These are phyloP conservation scores for Petrophora chlorosata DNA, from an alignment of 2,888 invertebrate species.

Conservation along the genomic window DNA sequence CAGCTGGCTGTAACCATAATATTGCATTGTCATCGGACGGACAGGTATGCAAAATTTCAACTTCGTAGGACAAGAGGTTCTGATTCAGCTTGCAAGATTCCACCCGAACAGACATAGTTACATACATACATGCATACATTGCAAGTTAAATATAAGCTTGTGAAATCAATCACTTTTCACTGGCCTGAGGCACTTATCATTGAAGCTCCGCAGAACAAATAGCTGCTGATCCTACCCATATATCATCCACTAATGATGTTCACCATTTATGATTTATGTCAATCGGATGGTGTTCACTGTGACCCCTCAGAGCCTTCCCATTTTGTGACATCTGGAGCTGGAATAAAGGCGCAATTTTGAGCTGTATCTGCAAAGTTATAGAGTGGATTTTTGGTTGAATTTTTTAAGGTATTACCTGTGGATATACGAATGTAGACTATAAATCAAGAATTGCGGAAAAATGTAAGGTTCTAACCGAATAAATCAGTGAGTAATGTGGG, in stretches of 20 bases:
- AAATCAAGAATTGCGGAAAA: slow-evolving; percentile 31
- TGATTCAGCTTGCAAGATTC: too few species aligned
- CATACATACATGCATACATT: too few species aligned
- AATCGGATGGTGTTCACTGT: slow-evolving; percentile 28
- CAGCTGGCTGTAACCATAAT: too few species aligned
- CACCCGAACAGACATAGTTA: too few species aligned
- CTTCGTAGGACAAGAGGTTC: too few species aligned
- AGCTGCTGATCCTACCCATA: slow-evolving; percentile 10
- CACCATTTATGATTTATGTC: slow-evolving; percentile 31
- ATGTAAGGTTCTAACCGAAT: slow-evolving; percentile 17
- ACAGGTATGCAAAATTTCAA: too few species aligned
- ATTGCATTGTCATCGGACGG: too few species aligned
- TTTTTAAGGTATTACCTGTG: slow-evolving; percentile 2
- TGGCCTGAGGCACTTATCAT: background rate
- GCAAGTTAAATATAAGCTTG: too few species aligned
- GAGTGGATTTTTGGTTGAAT: background rate
- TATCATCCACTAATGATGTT: slow-evolving; percentile 22
- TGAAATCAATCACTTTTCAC: too few species aligned
- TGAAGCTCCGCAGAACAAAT: slow-evolving; percentile 14
- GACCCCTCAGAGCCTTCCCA: slow-evolving; percentile 4
- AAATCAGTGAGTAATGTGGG: slow-evolving; percentile 26
- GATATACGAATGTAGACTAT: slow-evolving; percentile 16
- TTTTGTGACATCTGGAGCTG: slow-evolving; percentile 22
- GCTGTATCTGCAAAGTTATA: background rate
- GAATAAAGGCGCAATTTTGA: slow-evolving; percentile 6